Evolutionary conservation across 30 jellyfish, hydroid and myxozoan species (phyloP), one percentile per base, ranked within the genome.

Genomic region (Pseudorhiza aurosa): DNA sequence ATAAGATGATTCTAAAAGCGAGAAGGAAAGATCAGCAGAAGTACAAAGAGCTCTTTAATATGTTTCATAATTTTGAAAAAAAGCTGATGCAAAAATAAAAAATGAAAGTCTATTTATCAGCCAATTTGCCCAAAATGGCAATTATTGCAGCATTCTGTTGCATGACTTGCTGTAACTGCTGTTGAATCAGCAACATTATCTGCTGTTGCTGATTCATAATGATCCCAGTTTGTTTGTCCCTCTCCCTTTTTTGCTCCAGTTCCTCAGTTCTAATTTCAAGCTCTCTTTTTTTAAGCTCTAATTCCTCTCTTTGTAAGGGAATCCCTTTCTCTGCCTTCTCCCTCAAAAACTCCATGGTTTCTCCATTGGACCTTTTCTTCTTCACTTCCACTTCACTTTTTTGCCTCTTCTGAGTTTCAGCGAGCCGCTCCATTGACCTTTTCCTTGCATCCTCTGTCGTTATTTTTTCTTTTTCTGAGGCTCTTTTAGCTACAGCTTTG

Each of bases 381-480:
- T 53, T 26, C 33, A 17, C 39, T 57, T 22, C 46, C 6, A 35
- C 28, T 5, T 43, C 67, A 40, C 1, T 26, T 8, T 53, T 53
- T 5, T 17, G 29, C 18, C 18, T 8, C 68, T 19, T 53, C n/a
- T n/a, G n/a, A 10, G 14, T 53, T 17, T 53, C 33, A 5, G 29
- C 22, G 24, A 68, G 31, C 49, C 67, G 15, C 50, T 46, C 82
- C 67, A 46, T 68, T 46, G 65, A 40, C 50, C 82, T 62, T 62
- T 62, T 62, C 45, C 76, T 62, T 55, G 31, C 76, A 62, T 62
- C 55, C 55, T 62, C 76, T 3, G 76, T 55, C 14, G 76, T 62
- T 25, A 1, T 26, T 55, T 62, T 62, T 31, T 62, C 50, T 39
- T 39, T 39, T 39, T 39, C 76, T 62, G 29, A 12, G 31, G 10